Percentiles rank a stretch among this genome's conserved stretches.
These are phyloP conservation scores for Herminia tarsipennalis DNA, from an alignment of 2,888 invertebrate genomes.

Conservation along the genomic window DNA sequence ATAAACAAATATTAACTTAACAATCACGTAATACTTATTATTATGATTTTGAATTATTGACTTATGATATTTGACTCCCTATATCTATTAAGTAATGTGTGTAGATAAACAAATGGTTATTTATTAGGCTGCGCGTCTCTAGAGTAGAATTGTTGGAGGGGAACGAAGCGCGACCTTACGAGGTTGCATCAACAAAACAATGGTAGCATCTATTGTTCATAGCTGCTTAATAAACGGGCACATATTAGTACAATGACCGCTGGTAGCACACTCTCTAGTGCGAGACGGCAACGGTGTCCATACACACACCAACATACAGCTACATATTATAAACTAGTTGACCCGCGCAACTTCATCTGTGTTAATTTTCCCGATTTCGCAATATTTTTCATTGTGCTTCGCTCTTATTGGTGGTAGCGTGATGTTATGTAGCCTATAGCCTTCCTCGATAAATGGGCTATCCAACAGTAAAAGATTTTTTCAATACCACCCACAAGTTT, in stretches of 20 bases:
- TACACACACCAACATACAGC: too few species aligned
- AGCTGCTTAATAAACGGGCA: conserved; percentile 31
- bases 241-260: conserved; percentile 13
- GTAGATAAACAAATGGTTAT: neutral
- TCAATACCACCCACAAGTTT: too few species aligned
- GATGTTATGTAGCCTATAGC: too few species aligned
- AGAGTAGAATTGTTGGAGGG: conserved; percentile 57
- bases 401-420: too few species aligned
- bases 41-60: neutral
- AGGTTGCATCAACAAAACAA: conserved; percentile 46
- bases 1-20: neutral
- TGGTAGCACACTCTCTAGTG: neutral
- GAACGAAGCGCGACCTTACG: conserved; percentile 50
- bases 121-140: conserved; percentile 35
- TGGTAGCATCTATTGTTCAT: conserved; percentile 35
- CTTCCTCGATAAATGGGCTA: too few species aligned
- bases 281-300: too few species aligned
- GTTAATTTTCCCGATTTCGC: too few species aligned
- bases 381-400: too few species aligned
- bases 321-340: too few species aligned
- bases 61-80: neutral
- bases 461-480: too few species aligned
- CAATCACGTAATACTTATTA: neutral
- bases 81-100: neutral
- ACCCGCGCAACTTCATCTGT: too few species aligned